A percentile compares a stretch with the other conserved stretches of the same genome.
These are phyloP conservation scores for Diorhabda elongata DNA, from an alignment of 1,140 invertebrate genomes.

Conservation along the genomic window DNA sequence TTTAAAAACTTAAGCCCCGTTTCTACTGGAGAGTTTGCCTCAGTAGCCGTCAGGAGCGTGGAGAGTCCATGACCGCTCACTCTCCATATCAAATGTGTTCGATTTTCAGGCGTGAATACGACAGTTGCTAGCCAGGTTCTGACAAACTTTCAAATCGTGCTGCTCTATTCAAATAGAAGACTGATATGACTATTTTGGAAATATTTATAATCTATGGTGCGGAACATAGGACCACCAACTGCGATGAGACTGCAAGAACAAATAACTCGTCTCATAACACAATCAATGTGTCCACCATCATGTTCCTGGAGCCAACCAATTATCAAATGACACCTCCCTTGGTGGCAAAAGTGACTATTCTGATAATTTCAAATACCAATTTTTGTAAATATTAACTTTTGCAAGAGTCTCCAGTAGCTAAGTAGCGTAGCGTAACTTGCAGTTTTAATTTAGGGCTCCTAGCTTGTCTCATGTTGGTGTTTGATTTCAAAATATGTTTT, in stretches of 20 bases:
- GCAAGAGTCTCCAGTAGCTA: conserved; percentile 14
- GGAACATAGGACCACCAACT: conserved; percentile 6
- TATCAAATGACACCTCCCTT: conserved; percentile 3
- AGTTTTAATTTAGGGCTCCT: conserved; percentile 37
- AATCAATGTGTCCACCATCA: background rate
- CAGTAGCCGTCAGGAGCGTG: too few species aligned
- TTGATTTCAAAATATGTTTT: background rate
- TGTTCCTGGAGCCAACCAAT: background rate
- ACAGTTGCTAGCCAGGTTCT: too few species aligned
- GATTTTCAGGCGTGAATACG: too few species aligned
- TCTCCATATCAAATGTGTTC: too few species aligned
- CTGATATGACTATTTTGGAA: too few species aligned
- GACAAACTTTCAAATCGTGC: too few species aligned
- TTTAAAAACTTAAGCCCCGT: too few species aligned
- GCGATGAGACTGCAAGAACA: conserved; percentile 4
- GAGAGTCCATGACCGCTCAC: too few species aligned
- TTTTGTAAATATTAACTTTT: conserved; percentile 3
- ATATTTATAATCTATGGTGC: background rate
- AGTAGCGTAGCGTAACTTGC: conserved; percentile 12
- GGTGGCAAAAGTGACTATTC: conserved; percentile 2
- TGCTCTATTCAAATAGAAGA: too few species aligned
- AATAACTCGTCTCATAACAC: conserved; percentile 5
- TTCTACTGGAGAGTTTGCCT: too few species aligned
- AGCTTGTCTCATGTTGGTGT: conserved; percentile 24
- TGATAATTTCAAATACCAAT: conserved; percentile 3